Evolutionary conservation across 1,140 invertebrate genomes (phyloP), one percentile per base, ranked within the genome.

Genomic region (Episyrphus balteatus): DNA sequence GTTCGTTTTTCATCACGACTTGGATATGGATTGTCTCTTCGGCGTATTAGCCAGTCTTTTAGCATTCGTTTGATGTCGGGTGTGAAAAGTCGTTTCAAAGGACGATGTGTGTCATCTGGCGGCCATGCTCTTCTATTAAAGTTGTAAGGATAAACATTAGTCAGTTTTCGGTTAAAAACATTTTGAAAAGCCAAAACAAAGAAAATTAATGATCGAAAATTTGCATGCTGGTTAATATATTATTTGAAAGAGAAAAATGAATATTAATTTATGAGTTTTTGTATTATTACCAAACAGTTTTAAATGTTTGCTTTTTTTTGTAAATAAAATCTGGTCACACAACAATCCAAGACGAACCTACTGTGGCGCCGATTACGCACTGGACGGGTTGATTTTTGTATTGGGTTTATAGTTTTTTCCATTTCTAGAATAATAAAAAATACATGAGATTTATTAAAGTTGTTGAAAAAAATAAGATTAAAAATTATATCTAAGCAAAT

Each of bases 1-100:
- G 72, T 70, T 66, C 82, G 82, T 53, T 84, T 84, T 57, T 83
- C 81, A 53, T 82, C 80, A 41, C 82, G 68, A 56, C 78, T 83
- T 9, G 82, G 81, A 66, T 84, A 84, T 1, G 82, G 82, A 66
- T 84, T 82, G 44, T 83, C 81, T 61, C 81, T 73, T 51, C 81
- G 67, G 8, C 81, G 69, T 6, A 84, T 74, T 11, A 84, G 67
- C 82, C 82, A 84, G 49, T 81, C 79, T 66, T 84, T 84, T 11
- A 84, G 64, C 65, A 77, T 81, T 42, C 76, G 70, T 56, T 84
- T 84, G 44, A 83, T 84, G 70, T 84, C 81, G 46, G 82, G 82
- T 11, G 82, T 84, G 58, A 84, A 83, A 3, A 84, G 69, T 32
- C 79, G 70, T 58, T 84, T 84, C 37, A 75, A 74, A 30, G 78